Conservation (phyloP, 1,140 invertebrate genomes). For the Akabosia matsudoensis region DNA sequence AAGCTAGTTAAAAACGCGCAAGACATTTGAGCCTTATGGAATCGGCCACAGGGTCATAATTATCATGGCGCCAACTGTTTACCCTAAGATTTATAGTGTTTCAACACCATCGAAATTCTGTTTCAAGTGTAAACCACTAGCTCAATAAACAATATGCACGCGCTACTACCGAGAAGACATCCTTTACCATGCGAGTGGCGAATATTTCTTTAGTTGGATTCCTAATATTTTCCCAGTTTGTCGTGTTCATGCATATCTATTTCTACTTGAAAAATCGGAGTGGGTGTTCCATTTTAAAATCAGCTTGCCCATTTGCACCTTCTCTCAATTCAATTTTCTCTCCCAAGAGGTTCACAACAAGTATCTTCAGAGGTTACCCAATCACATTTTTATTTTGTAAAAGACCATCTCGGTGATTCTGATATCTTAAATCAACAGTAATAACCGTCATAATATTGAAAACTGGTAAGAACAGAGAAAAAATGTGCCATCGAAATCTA, state of each 20-base stretch:
- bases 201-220: neutral
- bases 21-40: constrained; percentile 22
- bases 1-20: too few relatives aligned
- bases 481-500: too few relatives aligned
- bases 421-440: too few relatives aligned
- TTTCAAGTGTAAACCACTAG: neutral
- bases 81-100: constrained; percentile 25
- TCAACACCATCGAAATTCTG: constrained; percentile 4
- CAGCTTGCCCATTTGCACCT: constrained; percentile 5
- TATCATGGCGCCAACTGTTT: constrained; percentile 37
- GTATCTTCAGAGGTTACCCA: too few relatives aligned
- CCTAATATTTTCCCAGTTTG: neutral
- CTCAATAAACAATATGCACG: neutral
- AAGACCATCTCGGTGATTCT: too few relatives aligned
- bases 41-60: constrained; percentile 36
- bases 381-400: too few relatives aligned
- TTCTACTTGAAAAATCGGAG: neutral
- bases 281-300: constrained; percentile 25
- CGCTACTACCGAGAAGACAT: neutral
- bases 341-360: neutral
- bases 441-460: too few relatives aligned
- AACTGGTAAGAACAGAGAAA: too few relatives aligned
- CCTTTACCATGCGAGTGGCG: neutral
- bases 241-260: neutral
- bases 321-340: constrained; percentile 13